Conservation (phyloP, 1,140 invertebrate genomes). For the Scylla paramamosain region DNA sequence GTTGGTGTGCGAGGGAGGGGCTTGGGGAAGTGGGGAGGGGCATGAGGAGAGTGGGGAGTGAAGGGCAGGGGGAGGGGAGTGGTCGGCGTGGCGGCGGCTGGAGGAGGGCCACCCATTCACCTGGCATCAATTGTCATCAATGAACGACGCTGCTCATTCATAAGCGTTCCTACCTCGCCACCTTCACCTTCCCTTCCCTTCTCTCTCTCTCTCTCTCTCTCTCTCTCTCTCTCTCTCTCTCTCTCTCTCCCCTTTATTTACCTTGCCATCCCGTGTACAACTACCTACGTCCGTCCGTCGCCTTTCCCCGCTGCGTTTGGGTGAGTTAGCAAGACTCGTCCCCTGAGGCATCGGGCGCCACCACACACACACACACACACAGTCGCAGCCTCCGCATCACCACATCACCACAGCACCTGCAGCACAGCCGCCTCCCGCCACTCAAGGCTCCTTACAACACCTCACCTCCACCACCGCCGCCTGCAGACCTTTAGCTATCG, state of each 20-base stretch:
- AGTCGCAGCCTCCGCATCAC: neutral
- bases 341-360: neutral
- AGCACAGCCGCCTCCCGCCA: neutral
- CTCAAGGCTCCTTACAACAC: neutral
- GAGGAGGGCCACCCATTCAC: neutral
- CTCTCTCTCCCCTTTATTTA: neutral
- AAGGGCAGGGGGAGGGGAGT: neutral
- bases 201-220: neutral
- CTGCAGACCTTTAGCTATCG: neutral
- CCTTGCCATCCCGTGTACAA: neutral
- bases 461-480: neutral
- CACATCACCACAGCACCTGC: neutral
- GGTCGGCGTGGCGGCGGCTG: neutral
- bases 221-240: neutral
- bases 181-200: neutral
- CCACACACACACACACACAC: neutral
- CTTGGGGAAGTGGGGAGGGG: too few relatives aligned
- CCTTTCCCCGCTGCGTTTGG: neutral
- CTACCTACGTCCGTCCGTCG: neutral
- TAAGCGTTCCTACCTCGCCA: neutral
- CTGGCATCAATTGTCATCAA: conserved; percentile 11
- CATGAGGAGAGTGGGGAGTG: too few relatives aligned
- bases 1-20: too few relatives aligned
- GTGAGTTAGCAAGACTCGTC: neutral
- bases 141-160: conserved; percentile 7